A percentile compares a stretch with the other conserved stretches of the same genome.
Conservation (phyloP, 2,113 vertebrate genomes). For the Xenopus laevis region DNA sequence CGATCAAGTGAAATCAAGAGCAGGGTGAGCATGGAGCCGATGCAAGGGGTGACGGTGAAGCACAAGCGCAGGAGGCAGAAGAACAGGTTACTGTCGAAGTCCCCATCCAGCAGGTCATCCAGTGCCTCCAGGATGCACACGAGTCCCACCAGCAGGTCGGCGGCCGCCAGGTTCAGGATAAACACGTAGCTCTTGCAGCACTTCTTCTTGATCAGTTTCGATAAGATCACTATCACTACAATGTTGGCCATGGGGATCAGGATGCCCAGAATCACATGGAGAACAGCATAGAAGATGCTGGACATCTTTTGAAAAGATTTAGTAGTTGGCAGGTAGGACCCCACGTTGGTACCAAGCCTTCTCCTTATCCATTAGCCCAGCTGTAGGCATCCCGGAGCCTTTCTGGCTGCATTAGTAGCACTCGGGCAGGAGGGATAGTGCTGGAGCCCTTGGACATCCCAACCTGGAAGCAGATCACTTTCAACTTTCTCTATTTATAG, state of each 20-base stretch:
- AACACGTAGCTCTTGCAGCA: constrained; percentile 46
- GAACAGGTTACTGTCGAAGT: constrained; percentile 39
- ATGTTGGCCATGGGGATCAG: constrained; percentile 46
- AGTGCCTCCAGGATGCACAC: constrained; percentile 45
- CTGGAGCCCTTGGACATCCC: too few species aligned
- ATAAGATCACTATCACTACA: constrained; percentile 46
- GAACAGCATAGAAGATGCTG: constrained; percentile 15
- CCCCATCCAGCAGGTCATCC: constrained; percentile 39
- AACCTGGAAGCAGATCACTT: not conserved
- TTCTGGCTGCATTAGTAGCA: too few species aligned
- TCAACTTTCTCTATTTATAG: not conserved
- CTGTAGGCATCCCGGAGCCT: too few species aligned
- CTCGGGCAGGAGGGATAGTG: too few species aligned
- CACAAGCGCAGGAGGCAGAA: constrained; percentile 45
- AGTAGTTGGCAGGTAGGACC: not conserved
- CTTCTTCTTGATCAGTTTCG: constrained; percentile 47
- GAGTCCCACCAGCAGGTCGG: constrained; percentile 49
- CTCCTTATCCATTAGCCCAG: not conserved
- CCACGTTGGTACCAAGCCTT: not conserved
- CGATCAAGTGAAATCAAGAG: constrained; percentile 52
- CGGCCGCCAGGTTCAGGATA: constrained; percentile 50
- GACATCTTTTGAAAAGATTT: constrained; percentile 36
- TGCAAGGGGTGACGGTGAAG: constrained; percentile 46
- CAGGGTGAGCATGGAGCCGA: constrained; percentile 51
- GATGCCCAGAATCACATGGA: constrained; percentile 45